phyloP scores from a whole-genome alignment of 1,140 invertebrate genomes.

The Acromyrmex charruanus region DNA sequence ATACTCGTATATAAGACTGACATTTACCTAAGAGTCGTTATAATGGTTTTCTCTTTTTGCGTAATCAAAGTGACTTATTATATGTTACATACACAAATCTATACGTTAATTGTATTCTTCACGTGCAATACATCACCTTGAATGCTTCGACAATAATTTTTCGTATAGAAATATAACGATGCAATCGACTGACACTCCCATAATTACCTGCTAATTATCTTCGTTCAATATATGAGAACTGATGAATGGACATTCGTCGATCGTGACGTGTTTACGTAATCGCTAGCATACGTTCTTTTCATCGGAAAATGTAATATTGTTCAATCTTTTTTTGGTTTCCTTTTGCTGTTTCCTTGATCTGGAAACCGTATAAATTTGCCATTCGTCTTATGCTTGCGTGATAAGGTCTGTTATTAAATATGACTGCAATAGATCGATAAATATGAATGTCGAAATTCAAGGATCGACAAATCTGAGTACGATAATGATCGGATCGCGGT shows the following conservation, averaged over 20 bases:
- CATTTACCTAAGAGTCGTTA: constrained; percentile 30
- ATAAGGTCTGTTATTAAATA: neutral
- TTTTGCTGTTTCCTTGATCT: neutral
- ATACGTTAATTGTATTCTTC: constrained; percentile 8
- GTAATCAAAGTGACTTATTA: constrained; percentile 36
- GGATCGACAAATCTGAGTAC: constrained; percentile 26
- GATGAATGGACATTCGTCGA: constrained; percentile 42
- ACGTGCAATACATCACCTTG: neutral
- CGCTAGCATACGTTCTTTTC: neutral
- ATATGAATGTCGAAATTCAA: neutral
- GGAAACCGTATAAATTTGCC: neutral
- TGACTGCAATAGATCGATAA: constrained; percentile 12
- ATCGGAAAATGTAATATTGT: neutral
- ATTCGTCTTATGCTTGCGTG: neutral
- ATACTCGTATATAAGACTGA: constrained; percentile 19
- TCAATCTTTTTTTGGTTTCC: constrained; percentile 3
- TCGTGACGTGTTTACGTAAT: constrained; percentile 25
- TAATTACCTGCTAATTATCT: constrained; percentile 48
- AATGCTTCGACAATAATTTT: constrained; percentile 6
- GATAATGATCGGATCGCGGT: neutral
- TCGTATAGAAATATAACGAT: neutral
- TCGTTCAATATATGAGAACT: constrained; percentile 18
- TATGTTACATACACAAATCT: constrained; percentile 19
- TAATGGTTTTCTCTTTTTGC: constrained; percentile 26
- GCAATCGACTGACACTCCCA: constrained; percentile 19